Percentiles rank a stretch among this genome's conserved stretches.
Evolutionary conservation across 2,113 vertebrate genomes (phyloP).

Genomic region (Heliornis fulica): DNA sequence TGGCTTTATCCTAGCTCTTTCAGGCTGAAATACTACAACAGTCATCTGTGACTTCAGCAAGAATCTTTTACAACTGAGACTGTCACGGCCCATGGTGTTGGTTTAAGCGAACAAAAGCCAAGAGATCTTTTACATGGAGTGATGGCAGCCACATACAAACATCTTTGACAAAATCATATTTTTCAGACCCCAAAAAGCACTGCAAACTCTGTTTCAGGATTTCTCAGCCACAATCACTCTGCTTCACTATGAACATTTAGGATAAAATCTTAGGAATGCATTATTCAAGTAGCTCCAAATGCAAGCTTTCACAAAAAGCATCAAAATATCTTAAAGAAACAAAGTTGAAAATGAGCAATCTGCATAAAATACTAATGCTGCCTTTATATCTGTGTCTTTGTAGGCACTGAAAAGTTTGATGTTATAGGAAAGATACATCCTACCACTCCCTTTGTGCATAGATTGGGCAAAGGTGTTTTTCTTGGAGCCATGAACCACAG

Average conservation of each 20-base stretch:
- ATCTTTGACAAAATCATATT: neutral
- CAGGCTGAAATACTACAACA: neutral
- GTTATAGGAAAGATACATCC: conserved; percentile 64
- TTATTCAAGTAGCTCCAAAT: neutral
- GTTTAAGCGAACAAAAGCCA: neutral
- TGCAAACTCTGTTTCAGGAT: neutral
- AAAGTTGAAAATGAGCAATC: neutral
- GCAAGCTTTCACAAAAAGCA: neutral
- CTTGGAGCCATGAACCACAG: conserved; percentile 65
- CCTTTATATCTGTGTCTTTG: neutral
- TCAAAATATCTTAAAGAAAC: neutral
- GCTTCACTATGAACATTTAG: neutral
- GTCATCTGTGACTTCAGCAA: neutral
- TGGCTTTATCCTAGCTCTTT: neutral
- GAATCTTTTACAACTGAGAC: neutral
- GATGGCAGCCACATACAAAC: neutral
- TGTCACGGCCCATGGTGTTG: neutral
- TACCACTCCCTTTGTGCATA: conserved; percentile 62
- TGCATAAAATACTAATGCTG: neutral
- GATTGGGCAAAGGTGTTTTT: conserved; percentile 74
- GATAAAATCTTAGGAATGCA: neutral
- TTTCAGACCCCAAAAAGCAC: neutral
- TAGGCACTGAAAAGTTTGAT: conserved; percentile 18
- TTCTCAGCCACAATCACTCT: neutral
- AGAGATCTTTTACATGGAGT: neutral